Evolutionary conservation across 2,113 vertebrate genomes (phyloP).

Genomic region (Rissa tridactyla): DNA sequence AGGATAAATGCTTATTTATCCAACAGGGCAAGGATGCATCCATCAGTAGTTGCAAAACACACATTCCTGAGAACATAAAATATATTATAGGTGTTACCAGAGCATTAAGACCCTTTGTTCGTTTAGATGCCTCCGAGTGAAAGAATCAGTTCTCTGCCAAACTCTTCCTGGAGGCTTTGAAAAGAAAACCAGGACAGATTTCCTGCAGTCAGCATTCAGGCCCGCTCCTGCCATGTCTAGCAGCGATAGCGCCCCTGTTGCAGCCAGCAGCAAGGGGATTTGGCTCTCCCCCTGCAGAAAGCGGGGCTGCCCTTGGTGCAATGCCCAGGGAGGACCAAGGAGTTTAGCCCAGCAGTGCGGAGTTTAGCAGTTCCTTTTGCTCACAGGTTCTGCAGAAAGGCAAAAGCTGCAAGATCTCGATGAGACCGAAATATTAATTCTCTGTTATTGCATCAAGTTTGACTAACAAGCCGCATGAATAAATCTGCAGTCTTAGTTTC

Average conservation of each 20-base stretch:
- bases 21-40: background rate
- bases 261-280: background rate
- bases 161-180: background rate
- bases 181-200: background rate
- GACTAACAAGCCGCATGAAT: constrained; percentile 63
- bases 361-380: background rate
- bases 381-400: constrained; percentile 3
- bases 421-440: constrained; percentile 72
- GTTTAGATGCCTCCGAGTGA: background rate
- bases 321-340: accelerated
- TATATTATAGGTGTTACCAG: background rate
- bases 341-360: background rate
- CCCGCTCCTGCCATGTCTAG: background rate
- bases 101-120: background rate
- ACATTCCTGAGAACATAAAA: background rate
- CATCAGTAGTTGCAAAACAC: background rate
- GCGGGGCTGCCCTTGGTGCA: background rate
- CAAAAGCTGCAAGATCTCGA: constrained; percentile 51
- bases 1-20: background rate
- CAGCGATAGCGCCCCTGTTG: background rate
- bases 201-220: background rate
- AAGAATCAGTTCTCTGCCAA: background rate
- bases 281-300: background rate
- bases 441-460: constrained; percentile 70
- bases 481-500: constrained; percentile 71